Conservation (phyloP, 2,888 invertebrate species). For the Geophilus truncorum region DNA sequence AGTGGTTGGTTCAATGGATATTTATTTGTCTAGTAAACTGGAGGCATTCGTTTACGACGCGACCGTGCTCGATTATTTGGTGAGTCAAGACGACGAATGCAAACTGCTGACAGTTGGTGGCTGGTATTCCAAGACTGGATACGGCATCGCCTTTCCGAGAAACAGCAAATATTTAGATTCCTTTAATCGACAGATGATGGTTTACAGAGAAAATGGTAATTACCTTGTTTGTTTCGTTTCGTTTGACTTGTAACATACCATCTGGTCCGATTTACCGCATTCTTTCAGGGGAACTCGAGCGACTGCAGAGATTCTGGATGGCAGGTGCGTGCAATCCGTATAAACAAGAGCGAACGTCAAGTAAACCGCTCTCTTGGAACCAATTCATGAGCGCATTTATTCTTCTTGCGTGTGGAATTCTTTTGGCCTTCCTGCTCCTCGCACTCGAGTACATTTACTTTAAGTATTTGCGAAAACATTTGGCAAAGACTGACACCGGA, state of each 20-base stretch:
- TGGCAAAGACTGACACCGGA: slow-evolving; percentile 81
- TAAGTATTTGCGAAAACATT: slow-evolving; percentile 74
- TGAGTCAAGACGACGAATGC: slow-evolving; percentile 76
- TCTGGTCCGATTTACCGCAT: no score
- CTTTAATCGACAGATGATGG: slow-evolving; percentile 84
- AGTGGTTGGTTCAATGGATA: no score
- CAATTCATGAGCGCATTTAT: slow-evolving; percentile 98
- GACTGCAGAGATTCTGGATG: slow-evolving; percentile 89
- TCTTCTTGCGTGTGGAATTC: slow-evolving; percentile 87
- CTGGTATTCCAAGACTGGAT: slow-evolving; percentile 98
- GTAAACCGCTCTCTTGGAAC: slow-evolving; percentile 81
- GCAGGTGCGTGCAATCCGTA: slow-evolving; percentile 92
- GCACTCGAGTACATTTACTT: slow-evolving; percentile 91
- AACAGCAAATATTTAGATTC: slow-evolving; percentile 89
- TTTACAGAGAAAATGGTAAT: slow-evolving; percentile 80
- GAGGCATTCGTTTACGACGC: slow-evolving; percentile 99
- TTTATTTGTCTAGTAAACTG: slow-evolving; percentile 60
- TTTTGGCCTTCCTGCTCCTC: slow-evolving; percentile 79
- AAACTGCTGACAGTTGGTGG: slow-evolving; percentile 91
- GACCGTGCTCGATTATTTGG: slow-evolving; percentile 93
- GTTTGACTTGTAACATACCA: no score
- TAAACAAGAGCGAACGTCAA: slow-evolving; percentile 77
- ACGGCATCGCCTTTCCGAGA: slow-evolving; percentile 93
- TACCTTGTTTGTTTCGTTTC: no score
- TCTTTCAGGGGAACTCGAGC: slow-evolving; percentile 75